Percentiles rank a stretch among this genome's conserved stretches.
phyloP scores from a whole-genome alignment of 2,888 invertebrate genomes.

The Trissoscelio sp. region DNA sequence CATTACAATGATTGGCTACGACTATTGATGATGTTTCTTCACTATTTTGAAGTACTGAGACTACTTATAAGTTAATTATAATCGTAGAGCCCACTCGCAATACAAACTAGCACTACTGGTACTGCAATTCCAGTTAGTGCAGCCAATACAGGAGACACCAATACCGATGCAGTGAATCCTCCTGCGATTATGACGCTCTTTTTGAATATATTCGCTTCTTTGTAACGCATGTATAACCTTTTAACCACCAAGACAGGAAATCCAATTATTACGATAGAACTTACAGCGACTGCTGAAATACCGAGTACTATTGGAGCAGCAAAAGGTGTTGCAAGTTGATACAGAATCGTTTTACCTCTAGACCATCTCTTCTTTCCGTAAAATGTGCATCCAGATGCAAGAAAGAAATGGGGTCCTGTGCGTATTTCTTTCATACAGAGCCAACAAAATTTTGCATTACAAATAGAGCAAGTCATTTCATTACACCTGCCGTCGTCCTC shows the following conservation, averaged over 20 bases:
- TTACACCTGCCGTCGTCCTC: conserved; percentile 99
- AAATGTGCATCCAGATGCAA: conserved; percentile 97
- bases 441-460: conserved; percentile 99
- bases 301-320: conserved; percentile 98
- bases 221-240: conserved; percentile 92
- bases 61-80: too few relatives aligned
- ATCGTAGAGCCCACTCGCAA: too few relatives aligned
- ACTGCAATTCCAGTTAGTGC: too few relatives aligned
- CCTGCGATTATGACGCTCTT: conserved; percentile 92
- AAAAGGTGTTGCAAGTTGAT: conserved; percentile 97
- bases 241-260: conserved; percentile 98
- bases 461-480: conserved; percentile 99
- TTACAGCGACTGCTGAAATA: conserved; percentile 97
- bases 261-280: conserved; percentile 97
- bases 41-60: too few relatives aligned
- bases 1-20: too few relatives aligned
- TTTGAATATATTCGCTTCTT: conserved; percentile 89
- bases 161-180: conserved; percentile 94
- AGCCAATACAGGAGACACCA: too few relatives aligned
- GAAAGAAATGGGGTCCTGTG: conserved; percentile 97
- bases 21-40: too few relatives aligned
- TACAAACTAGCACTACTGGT: too few relatives aligned
- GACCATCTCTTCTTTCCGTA: conserved; percentile 99
- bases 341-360: conserved; percentile 97
- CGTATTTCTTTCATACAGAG: conserved; percentile 99